Conservation (phyloP, 2,113 vertebrate species). For the Thunnus thynnus region DNA sequence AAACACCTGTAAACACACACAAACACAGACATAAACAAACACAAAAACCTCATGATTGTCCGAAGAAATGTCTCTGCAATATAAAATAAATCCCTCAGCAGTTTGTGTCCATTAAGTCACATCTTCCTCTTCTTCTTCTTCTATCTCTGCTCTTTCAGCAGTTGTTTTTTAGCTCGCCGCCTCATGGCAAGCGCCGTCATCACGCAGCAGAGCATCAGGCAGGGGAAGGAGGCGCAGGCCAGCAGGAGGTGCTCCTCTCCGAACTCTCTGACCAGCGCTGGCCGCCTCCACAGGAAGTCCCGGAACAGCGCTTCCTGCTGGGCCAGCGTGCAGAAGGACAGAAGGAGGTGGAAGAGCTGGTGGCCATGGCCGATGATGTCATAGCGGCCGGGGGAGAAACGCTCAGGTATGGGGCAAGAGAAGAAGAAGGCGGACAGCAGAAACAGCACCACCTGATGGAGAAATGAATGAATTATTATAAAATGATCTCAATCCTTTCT, state of each 20-base stretch:
- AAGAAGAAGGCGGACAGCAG: constrained; percentile 89
- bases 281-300: constrained; percentile 88
- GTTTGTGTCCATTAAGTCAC: too few species aligned
- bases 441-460: constrained; percentile 85
- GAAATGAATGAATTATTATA: neutral
- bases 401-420: constrained; percentile 89
- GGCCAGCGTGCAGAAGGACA: constrained; percentile 87
- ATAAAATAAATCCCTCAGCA: too few species aligned
- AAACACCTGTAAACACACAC: neutral
- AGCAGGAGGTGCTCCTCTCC: constrained; percentile 80
- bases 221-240: constrained; percentile 85
- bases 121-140: constrained; percentile 16
- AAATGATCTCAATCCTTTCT: too few species aligned
- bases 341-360: constrained; percentile 90
- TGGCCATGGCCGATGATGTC: constrained; percentile 89
- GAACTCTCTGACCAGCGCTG: constrained; percentile 83
- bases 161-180: constrained; percentile 74
- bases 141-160: constrained; percentile 84
- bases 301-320: constrained; percentile 91
- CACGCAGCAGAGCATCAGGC: constrained; percentile 83
- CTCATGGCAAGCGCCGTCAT: constrained; percentile 83
- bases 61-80: too few species aligned
- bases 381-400: constrained; percentile 87
- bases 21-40: too few species aligned
- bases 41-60: too few species aligned